Conservation (phyloP, 2,888 invertebrate species). For the Acrobasis suavella region DNA sequence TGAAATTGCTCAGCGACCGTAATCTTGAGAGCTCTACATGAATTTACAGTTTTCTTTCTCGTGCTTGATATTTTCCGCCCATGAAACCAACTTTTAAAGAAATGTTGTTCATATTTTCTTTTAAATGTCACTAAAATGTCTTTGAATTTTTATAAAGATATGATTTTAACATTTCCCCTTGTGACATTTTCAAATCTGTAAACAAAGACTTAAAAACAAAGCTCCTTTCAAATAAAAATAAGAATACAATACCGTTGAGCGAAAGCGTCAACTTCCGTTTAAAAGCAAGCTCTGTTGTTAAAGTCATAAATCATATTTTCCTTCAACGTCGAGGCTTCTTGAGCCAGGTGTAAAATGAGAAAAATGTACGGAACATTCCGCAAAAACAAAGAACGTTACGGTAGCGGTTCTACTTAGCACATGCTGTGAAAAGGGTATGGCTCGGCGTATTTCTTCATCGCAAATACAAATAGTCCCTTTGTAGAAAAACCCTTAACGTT, state of each 20-base stretch:
- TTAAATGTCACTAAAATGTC: background rate
- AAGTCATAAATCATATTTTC: slow-evolving; percentile 19
- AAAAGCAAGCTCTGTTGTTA: slow-evolving; percentile 28
- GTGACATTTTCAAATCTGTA: background rate
- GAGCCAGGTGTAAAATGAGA: slow-evolving; percentile 52
- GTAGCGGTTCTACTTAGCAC: slow-evolving; percentile 44
- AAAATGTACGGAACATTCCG: slow-evolving; percentile 40
- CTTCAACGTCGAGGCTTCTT: slow-evolving; percentile 25
- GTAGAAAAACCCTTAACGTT: background rate
- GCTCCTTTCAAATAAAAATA: background rate
- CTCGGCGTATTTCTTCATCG: slow-evolving; percentile 27
- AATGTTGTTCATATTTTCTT: background rate
- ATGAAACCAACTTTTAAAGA: background rate
- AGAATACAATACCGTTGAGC: background rate
- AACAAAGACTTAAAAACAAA: background rate
- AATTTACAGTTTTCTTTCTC: background rate
- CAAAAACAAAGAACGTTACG: slow-evolving; percentile 43
- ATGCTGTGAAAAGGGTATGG: slow-evolving; percentile 35
- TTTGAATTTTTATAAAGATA: too few species aligned
- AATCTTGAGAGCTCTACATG: background rate
- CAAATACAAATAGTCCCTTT: slow-evolving; percentile 5
- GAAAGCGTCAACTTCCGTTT: background rate
- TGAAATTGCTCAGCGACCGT: slow-evolving; percentile 5
- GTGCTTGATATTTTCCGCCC: background rate
- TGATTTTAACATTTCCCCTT: background rate